Base-by-base conservation (phyloP, 2,888 invertebrate genomes). In the Heliconius hortense region DNA sequence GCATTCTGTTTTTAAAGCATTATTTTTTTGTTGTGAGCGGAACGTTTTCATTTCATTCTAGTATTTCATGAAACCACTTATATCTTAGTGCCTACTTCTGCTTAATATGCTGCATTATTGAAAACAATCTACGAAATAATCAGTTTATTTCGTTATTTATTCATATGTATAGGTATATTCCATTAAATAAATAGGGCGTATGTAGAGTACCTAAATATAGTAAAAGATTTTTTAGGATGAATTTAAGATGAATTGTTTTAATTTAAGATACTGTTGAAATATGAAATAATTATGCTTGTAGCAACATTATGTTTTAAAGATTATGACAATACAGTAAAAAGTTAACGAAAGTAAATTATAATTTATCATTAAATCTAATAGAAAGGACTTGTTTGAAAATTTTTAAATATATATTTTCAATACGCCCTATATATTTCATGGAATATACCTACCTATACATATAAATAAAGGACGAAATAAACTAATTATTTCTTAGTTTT, bases 1-100 rank as follows among this genome's bases (percentile, higher is more conserved):
- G 71, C 71, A 71, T 71, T 71, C 60, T 71, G 26, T 62, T 60
- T 71, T 26, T 39, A 43, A 60, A 60, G 59, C 71, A 71, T 60
- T 71, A 71, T 60, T 39, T 60, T 59, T 60, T 59, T 60, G 60
- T 59, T 70, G 24, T 59, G 59, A 70, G 11, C 60, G 71, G 71
- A 70, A 71, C 39, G 39, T 26, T 35, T 71, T 60, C 60, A 39
- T 26, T 71, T 71, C 69, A 31, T 56, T 56, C 56, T 69, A 11
- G 56, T 71, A 71, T 71, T 71, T 71, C 39, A 71, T 71, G 39
- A 26, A 60, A 60, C 35, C 59, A 71, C 59, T 71, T 26, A 60
- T 35, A 71, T 71, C 71, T 71, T 26, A 71, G 69, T 69, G 48
- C 48, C 48, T 48, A 31, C 31, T 66, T 66, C 39, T 56, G 56